Percentiles rank a stretch among this genome's conserved stretches.
Evolutionary conservation across 2,888 invertebrate species (phyloP).

Genomic region (Antheraea yamamai): DNA sequence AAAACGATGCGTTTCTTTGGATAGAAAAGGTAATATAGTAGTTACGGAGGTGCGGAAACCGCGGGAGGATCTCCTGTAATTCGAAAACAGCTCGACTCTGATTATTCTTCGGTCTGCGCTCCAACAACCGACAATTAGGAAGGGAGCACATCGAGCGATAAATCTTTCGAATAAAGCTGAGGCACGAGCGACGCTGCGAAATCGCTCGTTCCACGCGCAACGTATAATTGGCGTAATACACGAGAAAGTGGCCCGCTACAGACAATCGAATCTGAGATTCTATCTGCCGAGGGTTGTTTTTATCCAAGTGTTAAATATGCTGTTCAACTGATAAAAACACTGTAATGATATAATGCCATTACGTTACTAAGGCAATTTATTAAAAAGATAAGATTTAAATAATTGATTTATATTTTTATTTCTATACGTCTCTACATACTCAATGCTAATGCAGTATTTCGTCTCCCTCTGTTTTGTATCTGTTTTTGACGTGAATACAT

Average conservation of each 20-base stretch:
- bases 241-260: neutral
- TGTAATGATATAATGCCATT: neutral
- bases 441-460: neutral
- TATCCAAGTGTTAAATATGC: neutral
- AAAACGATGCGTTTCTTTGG: neutral
- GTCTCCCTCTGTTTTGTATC: neutral
- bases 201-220: conserved; percentile 6
- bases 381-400: neutral
- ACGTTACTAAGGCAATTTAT: neutral
- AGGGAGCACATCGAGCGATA: conserved; percentile 22
- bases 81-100: neutral
- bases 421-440: neutral
- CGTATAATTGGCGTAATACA: neutral
- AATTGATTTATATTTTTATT: neutral
- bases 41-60: conserved; percentile 9
- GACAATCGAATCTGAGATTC: neutral
- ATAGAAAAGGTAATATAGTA: neutral
- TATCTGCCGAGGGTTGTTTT: neutral
- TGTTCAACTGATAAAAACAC: no score
- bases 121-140: conserved; percentile 15
- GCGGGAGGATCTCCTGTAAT: neutral
- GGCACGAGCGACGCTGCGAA: neutral
- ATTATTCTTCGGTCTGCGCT: conserved; percentile 8
- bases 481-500: no score
- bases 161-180: conserved; percentile 26